A percentile compares a stretch with the other conserved stretches of the same genome.
phyloP scores from a whole-genome alignment of 2,797 vertebrate genomes.

The Fundulus diaphanus region DNA sequence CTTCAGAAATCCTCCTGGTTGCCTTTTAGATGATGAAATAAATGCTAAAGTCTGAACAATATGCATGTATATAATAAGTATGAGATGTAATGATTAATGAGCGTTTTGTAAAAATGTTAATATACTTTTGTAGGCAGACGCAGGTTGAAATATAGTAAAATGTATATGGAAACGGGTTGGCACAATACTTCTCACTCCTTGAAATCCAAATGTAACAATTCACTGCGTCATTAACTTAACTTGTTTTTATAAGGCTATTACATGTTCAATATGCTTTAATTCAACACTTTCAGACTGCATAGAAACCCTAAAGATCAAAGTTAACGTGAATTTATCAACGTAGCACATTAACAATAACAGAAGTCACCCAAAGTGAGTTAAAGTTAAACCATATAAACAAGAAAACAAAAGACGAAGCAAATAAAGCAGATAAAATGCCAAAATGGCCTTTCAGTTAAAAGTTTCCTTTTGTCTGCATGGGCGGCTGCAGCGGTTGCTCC shows the following conservation, averaged over 20 bases:
- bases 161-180: too few species aligned
- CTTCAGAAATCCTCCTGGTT: too few species aligned
- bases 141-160: too few species aligned
- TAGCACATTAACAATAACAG: background rate
- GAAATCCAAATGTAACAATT: too few species aligned
- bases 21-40: background rate
- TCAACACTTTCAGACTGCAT: background rate
- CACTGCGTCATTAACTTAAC: too few species aligned
- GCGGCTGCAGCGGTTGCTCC: background rate
- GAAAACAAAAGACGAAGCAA: background rate
- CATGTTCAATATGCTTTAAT: too few species aligned
- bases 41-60: background rate
- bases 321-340: background rate
- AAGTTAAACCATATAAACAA: background rate
- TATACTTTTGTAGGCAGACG: too few species aligned
- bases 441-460: background rate
- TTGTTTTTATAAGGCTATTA: too few species aligned
- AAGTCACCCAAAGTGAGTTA: background rate
- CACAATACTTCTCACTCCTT: too few species aligned
- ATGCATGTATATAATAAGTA: too few species aligned
- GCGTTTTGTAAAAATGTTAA: too few species aligned
- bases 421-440: background rate
- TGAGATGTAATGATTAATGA: too few species aligned
- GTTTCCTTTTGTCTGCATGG: slow-evolving; percentile 13
- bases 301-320: background rate